Conservation (phyloP, 2,113 vertebrate species). For the Cyanistes caeruleus region DNA sequence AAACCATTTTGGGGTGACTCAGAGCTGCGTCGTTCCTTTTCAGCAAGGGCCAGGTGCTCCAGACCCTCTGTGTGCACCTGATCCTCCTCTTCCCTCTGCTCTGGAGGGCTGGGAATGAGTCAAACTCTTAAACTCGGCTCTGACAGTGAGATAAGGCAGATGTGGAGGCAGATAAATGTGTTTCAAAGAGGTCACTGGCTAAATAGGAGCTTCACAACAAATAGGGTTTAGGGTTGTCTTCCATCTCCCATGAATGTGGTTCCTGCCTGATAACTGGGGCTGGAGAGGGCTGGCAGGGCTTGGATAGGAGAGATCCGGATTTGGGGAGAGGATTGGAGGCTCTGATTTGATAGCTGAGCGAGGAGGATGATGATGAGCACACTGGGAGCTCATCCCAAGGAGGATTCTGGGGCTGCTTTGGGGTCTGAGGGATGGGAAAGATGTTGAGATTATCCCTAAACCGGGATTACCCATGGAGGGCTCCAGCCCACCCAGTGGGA, state of each 20-base stretch:
- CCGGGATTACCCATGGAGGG: neutral
- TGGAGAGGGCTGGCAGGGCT: neutral
- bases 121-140: neutral
- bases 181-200: conserved; percentile 26
- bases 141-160: conserved; percentile 39
- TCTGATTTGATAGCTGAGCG: fast-evolving
- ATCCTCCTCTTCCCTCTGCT: neutral
- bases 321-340: neutral
- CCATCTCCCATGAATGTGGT: neutral
- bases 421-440: fast-evolving
- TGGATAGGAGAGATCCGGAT: fast-evolving
- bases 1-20: neutral
- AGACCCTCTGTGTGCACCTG: neutral
- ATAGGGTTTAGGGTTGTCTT: neutral
- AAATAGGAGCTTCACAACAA: conserved; percentile 11
- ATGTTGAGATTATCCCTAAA: neutral
- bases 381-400: neutral
- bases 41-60: neutral
- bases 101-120: neutral
- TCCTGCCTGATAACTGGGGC: neutral
- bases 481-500: neutral
- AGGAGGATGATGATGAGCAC: neutral
- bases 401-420: neutral
- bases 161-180: conserved; percentile 22
- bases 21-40: fast-evolving